A percentile compares a stretch with the other conserved stretches of the same genome.
Conservation (phyloP, 2,888 invertebrate genomes). For the Ecliptopera silaceata region DNA sequence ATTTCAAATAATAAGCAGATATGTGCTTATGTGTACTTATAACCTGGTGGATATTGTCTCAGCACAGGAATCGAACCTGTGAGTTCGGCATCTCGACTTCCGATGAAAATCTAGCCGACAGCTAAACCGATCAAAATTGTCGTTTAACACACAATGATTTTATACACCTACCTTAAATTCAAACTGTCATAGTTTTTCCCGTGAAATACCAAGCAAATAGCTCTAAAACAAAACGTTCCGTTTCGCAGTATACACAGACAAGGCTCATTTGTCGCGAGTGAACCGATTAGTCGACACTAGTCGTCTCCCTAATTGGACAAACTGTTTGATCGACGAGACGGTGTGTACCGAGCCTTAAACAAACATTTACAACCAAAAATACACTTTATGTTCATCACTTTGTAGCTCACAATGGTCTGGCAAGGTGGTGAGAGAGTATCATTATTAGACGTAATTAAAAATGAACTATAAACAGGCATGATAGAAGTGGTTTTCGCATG, state of each 20-base stretch:
- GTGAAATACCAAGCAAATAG: not conserved
- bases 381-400: not conserved
- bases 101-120: too few relatives aligned
- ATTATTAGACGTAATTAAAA: not conserved
- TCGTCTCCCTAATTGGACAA: slow-evolving; percentile 24
- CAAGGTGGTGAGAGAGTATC: not conserved
- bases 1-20: too few relatives aligned
- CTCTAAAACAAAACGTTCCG: slow-evolving; percentile 1
- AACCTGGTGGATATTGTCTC: too few relatives aligned
- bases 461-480: not conserved
- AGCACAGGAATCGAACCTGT: too few relatives aligned
- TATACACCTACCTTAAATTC: too few relatives aligned
- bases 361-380: not conserved
- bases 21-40: too few relatives aligned
- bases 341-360: slow-evolving; percentile 24
- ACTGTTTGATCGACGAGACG: slow-evolving; percentile 25
- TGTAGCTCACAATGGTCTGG: not conserved
- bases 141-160: too few relatives aligned
- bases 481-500: slow-evolving; percentile 6
- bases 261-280: slow-evolving; percentile 29
- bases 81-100: too few relatives aligned
- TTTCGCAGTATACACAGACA: slow-evolving; percentile 13
- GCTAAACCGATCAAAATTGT: too few relatives aligned
- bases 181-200: not conserved
- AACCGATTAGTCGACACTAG: slow-evolving; percentile 28